Evolutionary conservation across 2,888 invertebrate genomes (phyloP).

Genomic region (Cryptosula pallasiana): DNA sequence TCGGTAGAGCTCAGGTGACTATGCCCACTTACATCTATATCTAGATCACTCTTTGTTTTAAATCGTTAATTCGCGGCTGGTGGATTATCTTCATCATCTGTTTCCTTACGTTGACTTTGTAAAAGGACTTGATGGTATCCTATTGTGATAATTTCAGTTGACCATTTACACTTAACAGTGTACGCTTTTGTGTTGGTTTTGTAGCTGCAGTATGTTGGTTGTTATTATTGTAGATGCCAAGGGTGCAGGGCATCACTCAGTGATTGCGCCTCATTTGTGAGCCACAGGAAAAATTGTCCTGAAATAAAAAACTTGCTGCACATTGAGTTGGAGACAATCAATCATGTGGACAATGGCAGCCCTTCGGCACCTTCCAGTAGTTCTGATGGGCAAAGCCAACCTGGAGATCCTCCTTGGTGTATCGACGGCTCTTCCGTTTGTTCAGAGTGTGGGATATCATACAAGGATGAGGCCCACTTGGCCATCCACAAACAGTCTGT

Average conservation of each 20-base stretch:
- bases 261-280: not conserved
- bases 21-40: no score
- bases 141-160: no score
- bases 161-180: no score
- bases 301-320: not conserved
- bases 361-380: not conserved
- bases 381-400: not conserved
- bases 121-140: no score
- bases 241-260: not conserved
- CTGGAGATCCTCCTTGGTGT: no score
- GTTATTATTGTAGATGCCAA: not conserved
- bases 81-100: no score
- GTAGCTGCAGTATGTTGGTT: constrained; percentile 2
- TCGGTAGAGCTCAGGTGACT: not conserved
- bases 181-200: no score
- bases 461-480: not conserved
- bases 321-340: not conserved
- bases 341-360: not conserved
- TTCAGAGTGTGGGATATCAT: not conserved
- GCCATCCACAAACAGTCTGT: not conserved
- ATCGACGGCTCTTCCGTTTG: no score
- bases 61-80: not conserved
- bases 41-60: not conserved
- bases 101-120: no score
- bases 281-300: not conserved